Evolutionary conservation across 2,113 vertebrate species (phyloP), one percentile per base, ranked within the genome.

Genomic region (Clarias gariepinus): DNA sequence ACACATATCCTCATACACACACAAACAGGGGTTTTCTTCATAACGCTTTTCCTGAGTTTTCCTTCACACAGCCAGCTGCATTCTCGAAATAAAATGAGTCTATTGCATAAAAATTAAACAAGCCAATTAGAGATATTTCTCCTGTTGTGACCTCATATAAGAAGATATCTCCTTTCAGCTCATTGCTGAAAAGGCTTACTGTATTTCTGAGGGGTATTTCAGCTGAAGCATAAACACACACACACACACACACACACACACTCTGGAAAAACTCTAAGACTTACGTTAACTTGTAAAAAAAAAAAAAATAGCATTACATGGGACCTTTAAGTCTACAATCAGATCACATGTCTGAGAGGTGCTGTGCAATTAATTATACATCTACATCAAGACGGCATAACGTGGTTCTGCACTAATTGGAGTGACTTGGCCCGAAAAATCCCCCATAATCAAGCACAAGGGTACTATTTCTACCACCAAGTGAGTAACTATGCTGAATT

Each of bases 21-120:
- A 78, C 79, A 85, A 86, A 86, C 83, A 83, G 23, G 41, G 16
- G 36, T 61, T 19, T 81, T 82, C 61, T 23, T 41, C 63, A 66
- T 79, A 4, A 76, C 25, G n/a, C 61, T 88, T 80, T 41, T 53
- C 13, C 4, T 82, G 86, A 80, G 84, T 83, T 80, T 83, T 81
- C 64, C 68, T 74, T 71, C 74, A 73, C 69, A 41, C 7, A 73
- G 19, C 33, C 69, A 41, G 36, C 36, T 73, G 36, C 36, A 6
- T 33, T 69, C 66, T 69, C 41, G 41, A 41, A 41, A 4, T 33
- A 6, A 28, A 64, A 64, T 3, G 9, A 13, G 61, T 11, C 23
- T 63, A 41, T 41, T 41, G 41, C 41, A 41, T n/a, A n/a, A n/a
- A n/a, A n/a, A n/a, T n/a, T n/a, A n/a, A n/a, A n/a, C n/a, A n/a